A percentile compares a stretch with the other conserved stretches of the same genome.
Conservation (phyloP, 2,888 invertebrate genomes). For the Folsomia manolachei region DNA sequence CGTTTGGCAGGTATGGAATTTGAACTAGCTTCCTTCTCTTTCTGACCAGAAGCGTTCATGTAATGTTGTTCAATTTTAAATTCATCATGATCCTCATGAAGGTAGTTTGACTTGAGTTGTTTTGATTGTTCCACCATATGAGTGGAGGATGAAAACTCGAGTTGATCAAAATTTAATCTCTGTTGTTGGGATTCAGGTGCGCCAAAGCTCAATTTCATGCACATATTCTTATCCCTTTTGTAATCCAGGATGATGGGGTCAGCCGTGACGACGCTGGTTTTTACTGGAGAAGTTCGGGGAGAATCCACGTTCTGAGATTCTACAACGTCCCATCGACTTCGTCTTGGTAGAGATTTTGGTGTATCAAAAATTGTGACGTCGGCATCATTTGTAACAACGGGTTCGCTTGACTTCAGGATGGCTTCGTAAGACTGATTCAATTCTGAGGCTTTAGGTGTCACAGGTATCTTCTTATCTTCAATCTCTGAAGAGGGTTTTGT, state of each 20-base stretch:
- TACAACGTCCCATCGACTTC: constrained; percentile 34
- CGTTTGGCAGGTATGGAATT: constrained; percentile 16
- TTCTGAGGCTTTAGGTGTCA: no score
- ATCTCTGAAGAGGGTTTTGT: no score
- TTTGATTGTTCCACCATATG: no score
- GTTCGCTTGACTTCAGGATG: no score
- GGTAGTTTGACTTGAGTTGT: not conserved
- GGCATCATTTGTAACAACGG: not conserved
- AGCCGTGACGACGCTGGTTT: no score
- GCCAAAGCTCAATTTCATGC: not conserved
- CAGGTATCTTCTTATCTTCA: no score
- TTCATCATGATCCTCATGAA: not conserved
- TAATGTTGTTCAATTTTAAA: not conserved
- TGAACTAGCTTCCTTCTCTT: no score
- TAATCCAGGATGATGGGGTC: constrained; percentile 44
- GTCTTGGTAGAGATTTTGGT: constrained; percentile 17
- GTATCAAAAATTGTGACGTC: not conserved
- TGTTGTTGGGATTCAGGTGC: not conserved
- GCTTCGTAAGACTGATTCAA: no score
- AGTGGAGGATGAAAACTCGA: not conserved
- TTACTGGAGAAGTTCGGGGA: constrained; percentile 14
- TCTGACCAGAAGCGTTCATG: no score
- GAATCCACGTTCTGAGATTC: not conserved
- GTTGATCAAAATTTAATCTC: not conserved
- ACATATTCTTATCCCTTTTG: constrained; percentile 16